A percentile compares a stretch with the other conserved stretches of the same genome.
These are phyloP conservation scores for Sthenelais limicola DNA, from an alignment of 2,888 invertebrate genomes.

Conservation along the genomic window DNA sequence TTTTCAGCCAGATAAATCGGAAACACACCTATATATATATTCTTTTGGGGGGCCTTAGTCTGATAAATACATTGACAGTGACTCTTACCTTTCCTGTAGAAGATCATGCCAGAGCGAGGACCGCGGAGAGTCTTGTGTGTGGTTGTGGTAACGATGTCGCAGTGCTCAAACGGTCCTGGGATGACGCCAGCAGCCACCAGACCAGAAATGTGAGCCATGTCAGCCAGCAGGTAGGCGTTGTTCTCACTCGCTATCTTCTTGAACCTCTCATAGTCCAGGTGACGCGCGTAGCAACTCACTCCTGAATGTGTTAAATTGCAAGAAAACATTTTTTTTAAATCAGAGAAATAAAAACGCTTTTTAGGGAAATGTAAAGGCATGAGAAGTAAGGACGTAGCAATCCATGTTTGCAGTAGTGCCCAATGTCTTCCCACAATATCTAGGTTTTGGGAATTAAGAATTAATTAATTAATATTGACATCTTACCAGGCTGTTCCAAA, in stretches of 20 bases:
- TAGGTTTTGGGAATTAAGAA: too few relatives aligned
- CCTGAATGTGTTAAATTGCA: constrained; percentile 50
- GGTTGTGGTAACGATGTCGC: constrained; percentile 94
- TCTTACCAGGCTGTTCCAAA: too few relatives aligned
- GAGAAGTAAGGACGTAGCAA: too few relatives aligned
- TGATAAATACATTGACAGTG: neutral
- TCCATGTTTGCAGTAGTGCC: too few relatives aligned
- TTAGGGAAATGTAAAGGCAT: too few relatives aligned
- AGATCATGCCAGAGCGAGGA: constrained; percentile 75
- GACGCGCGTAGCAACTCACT: constrained; percentile 74
- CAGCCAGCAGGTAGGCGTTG: constrained; percentile 67
- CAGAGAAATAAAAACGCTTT: too few relatives aligned
- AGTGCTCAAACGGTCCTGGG: constrained; percentile 90
- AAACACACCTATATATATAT: too few relatives aligned
- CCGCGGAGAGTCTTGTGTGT: constrained; percentile 93
- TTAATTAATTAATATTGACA: too few relatives aligned
- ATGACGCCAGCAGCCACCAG: constrained; percentile 88
- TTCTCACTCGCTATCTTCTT: constrained; percentile 72
- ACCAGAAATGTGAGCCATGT: constrained; percentile 72
- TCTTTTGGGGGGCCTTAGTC: neutral
- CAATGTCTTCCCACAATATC: too few relatives aligned
- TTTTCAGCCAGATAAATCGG: too few relatives aligned
- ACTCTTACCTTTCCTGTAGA: constrained; percentile 67
- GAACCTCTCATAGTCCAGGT: constrained; percentile 75
- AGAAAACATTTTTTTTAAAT: too few relatives aligned